Conservation (phyloP, 2,888 invertebrate genomes). For the Esperia sulphurella region DNA sequence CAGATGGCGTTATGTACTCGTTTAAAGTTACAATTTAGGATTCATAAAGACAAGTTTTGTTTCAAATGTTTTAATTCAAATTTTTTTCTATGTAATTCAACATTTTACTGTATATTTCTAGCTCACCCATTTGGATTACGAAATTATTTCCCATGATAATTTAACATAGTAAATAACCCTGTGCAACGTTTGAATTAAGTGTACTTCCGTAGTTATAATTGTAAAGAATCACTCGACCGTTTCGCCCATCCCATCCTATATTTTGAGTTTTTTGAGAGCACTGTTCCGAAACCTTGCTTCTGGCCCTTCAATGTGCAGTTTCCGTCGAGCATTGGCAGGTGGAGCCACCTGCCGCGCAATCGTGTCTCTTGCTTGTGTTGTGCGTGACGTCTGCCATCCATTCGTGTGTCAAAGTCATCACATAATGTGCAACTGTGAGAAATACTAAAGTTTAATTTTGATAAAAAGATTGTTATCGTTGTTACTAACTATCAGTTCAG, state of each 20-base stretch:
- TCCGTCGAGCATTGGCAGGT: conserved; percentile 53
- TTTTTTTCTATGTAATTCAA: too few relatives aligned
- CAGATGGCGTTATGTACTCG: too few relatives aligned
- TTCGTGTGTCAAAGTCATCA: conserved; percentile 56
- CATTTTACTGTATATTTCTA: too few relatives aligned
- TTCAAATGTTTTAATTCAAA: too few relatives aligned
- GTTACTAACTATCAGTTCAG: conserved; percentile 23
- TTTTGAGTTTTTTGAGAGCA: conserved; percentile 45
- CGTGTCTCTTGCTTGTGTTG: conserved; percentile 25
- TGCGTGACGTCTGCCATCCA: conserved; percentile 50
- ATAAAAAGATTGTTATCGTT: conserved; percentile 31
- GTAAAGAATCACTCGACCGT: conserved; percentile 58
- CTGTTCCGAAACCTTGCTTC: conserved; percentile 43
- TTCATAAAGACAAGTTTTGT: too few relatives aligned
- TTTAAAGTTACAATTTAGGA: too few relatives aligned
- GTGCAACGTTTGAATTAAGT: conserved; percentile 35
- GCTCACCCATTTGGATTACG: not conserved
- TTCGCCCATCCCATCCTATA: conserved; percentile 55
- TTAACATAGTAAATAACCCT: conserved; percentile 33
- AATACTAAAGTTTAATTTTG: conserved; percentile 37
- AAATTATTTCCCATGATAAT: conserved; percentile 35
- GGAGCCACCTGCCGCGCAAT: conserved; percentile 58
- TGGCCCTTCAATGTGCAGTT: conserved; percentile 60
- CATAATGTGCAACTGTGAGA: conserved; percentile 47
- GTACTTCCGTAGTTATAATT: conserved; percentile 59